phyloP scores from a whole-genome alignment of 1,140 invertebrate genomes.

The Rhopalosiphum maidis region DNA sequence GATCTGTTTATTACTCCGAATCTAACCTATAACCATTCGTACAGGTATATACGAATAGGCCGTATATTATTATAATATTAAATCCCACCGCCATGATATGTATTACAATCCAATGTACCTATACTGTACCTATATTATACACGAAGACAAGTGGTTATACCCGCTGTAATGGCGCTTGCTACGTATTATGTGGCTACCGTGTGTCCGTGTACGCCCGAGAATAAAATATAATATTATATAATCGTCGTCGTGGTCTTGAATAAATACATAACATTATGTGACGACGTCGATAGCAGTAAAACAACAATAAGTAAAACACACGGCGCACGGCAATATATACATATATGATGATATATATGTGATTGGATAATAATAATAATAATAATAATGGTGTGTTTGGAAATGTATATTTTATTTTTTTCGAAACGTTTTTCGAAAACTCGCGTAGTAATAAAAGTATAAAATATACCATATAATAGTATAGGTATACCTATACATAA shows the following conservation, averaged over 20 bases:
- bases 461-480: background rate
- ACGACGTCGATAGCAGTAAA: background rate
- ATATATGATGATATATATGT: background rate
- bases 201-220: background rate
- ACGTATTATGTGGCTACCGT: background rate
- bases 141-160: background rate
- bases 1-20: background rate
- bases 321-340: background rate
- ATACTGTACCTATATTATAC: background rate
- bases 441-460: background rate
- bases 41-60: background rate
- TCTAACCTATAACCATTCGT: background rate
- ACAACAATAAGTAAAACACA: constrained; percentile 2
- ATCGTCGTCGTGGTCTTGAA: constrained; percentile 12
- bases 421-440: background rate
- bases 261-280: constrained; percentile 32
- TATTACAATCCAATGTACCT: background rate
- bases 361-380: background rate
- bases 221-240: background rate
- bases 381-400: background rate
- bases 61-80: background rate
- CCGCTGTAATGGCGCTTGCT: background rate
- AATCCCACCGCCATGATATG: background rate
- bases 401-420: background rate
- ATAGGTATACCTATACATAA: no score